A percentile compares a stretch with the other conserved stretches of the same genome.
phyloP scores from a whole-genome alignment of 2,113 vertebrate species.

The Progne subis region DNA sequence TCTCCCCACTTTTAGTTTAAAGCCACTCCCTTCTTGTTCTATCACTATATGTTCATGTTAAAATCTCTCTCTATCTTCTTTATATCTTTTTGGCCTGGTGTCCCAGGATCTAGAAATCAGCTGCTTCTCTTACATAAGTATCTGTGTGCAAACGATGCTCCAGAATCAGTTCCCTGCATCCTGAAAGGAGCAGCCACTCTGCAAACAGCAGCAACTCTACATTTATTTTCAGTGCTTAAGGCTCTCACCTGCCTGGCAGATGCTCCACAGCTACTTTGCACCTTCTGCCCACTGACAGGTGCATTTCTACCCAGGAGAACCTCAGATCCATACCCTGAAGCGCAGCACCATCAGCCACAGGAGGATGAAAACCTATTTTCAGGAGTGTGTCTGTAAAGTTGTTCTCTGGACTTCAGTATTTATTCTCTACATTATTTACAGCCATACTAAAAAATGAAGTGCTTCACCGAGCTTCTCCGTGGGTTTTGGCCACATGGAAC shows the following conservation, averaged over 20 bases:
- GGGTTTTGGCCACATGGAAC: slow-evolving; percentile 39
- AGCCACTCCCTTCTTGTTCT: neutral
- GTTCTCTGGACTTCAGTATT: neutral
- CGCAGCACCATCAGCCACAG: neutral
- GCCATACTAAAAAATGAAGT: neutral
- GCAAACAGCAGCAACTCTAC: neutral
- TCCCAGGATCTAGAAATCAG: neutral
- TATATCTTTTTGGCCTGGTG: neutral
- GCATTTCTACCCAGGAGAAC: neutral
- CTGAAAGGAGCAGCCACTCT: neutral
- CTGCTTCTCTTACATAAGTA: neutral
- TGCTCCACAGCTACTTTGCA: neutral
- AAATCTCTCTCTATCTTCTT: neutral
- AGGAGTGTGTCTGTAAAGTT: neutral
- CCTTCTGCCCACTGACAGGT: neutral
- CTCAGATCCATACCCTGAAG: neutral
- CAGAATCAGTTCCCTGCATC: neutral
- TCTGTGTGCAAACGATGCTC: neutral
- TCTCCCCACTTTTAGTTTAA: neutral
- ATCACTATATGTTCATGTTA: neutral
- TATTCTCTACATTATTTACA: neutral
- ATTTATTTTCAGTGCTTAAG: neutral
- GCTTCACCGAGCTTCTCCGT: slow-evolving; percentile 8
- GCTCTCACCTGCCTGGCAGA: neutral
- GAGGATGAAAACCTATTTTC: neutral